Conservation (phyloP, 2,888 invertebrate species). For the Microdon myrmicae region DNA sequence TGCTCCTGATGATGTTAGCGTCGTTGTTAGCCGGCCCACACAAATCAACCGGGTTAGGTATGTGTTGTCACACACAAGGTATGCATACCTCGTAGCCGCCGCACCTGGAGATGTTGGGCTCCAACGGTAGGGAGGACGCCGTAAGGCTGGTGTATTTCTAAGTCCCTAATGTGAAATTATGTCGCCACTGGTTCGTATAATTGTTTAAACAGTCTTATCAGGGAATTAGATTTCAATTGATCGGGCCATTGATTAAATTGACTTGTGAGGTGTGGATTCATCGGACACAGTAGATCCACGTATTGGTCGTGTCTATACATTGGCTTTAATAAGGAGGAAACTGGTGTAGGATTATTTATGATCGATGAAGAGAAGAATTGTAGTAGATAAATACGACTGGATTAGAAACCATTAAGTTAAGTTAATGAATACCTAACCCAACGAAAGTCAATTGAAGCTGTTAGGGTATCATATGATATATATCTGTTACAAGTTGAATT, state of each 20-base stretch:
- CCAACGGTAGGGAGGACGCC: no score
- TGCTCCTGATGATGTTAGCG: no score
- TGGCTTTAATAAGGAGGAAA: conserved; percentile 1
- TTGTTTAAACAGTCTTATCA: conserved; percentile 40
- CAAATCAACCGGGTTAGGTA: conserved; percentile 21
- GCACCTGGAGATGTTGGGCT: no score
- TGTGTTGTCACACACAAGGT: no score
- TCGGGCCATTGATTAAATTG: conserved; percentile 26
- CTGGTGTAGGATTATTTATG: background rate
- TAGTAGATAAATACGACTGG: background rate
- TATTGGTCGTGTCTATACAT: no score
- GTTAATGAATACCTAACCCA: no score
- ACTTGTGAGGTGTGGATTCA: no score
- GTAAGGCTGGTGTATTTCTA: background rate
- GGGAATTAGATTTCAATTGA: conserved; percentile 40
- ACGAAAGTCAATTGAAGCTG: no score
- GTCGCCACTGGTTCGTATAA: conserved; percentile 36
- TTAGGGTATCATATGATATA: no score
- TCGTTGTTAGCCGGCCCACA: conserved; percentile 28
- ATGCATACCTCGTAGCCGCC: no score
- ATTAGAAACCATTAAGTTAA: background rate
- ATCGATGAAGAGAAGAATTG: conserved; percentile 1
- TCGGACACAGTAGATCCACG: no score
- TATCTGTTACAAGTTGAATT: no score
- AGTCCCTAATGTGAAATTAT: conserved; percentile 39